These are phyloP conservation scores for Lasioglossum malachurum DNA, from an alignment of 2,888 invertebrate species.

Conservation along the genomic window DNA sequence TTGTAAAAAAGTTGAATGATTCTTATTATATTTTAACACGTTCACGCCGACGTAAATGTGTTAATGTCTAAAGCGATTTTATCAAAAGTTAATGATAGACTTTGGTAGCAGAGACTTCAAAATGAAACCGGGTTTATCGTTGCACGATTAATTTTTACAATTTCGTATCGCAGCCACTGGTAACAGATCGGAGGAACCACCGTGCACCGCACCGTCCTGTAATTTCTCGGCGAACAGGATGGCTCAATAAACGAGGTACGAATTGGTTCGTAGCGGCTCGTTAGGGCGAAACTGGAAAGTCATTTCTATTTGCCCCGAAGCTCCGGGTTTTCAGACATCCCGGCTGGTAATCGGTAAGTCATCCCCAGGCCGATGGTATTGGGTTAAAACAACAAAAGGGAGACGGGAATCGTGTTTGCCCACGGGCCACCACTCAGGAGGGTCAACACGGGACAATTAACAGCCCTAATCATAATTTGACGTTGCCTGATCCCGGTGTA, in stretches of 20 bases:
- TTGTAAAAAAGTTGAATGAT: no score
- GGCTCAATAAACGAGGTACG: slow-evolving; percentile 5
- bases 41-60: no score
- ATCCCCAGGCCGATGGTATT: slow-evolving; percentile 71
- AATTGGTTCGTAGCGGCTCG: slow-evolving; percentile 37
- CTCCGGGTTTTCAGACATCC: slow-evolving; percentile 64
- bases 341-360: slow-evolving; percentile 75
- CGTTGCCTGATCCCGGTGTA: slow-evolving; percentile 71
- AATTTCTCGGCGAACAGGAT: not conserved
- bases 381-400: slow-evolving; percentile 80
- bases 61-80: no score
- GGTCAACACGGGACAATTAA: slow-evolving; percentile 81
- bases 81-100: no score
- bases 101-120: no score
- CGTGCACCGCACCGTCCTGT: not conserved
- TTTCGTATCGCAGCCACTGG: not conserved
- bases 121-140: no score
- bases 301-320: slow-evolving; percentile 62
- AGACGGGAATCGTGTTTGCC: slow-evolving; percentile 74
- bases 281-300: slow-evolving; percentile 62
- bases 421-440: slow-evolving; percentile 78
- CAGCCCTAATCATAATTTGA: slow-evolving; percentile 78
- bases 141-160: no score
- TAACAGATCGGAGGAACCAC: not conserved
- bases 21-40: no score